phyloP scores from a whole-genome alignment of 2,888 invertebrate genomes.

The Anagyrus pseudococci region DNA sequence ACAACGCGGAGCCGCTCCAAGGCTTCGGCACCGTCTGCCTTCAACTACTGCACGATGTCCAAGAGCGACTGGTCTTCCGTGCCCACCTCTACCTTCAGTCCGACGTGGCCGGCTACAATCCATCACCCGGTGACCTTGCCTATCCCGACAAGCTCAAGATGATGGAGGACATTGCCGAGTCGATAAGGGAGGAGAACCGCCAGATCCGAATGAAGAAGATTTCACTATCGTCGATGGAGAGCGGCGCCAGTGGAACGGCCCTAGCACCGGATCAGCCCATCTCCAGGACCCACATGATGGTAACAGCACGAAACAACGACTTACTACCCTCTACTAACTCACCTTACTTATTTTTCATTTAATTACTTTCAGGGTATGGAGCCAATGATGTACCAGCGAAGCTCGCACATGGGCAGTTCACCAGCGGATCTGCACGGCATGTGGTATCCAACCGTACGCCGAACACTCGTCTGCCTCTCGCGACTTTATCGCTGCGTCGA shows the following conservation, averaged over 20 bases:
- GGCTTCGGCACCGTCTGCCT: slow-evolving; percentile 81
- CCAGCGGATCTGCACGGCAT: slow-evolving; percentile 98
- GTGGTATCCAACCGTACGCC: slow-evolving; percentile 98
- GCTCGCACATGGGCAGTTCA: slow-evolving; percentile 67
- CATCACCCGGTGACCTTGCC: slow-evolving; percentile 94
- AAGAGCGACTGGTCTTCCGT: slow-evolving; percentile 94
- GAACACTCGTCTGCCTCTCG: slow-evolving; percentile 93
- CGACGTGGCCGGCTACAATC: slow-evolving; percentile 87
- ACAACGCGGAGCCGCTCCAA: slow-evolving; percentile 75
- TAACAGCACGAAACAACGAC: background rate
- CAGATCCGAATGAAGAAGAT: slow-evolving; percentile 55
- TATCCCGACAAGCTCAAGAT: slow-evolving; percentile 97
- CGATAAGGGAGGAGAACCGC: slow-evolving; percentile 54
- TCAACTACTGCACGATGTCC: slow-evolving; percentile 91
- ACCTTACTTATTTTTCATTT: background rate
- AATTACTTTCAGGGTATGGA: background rate
- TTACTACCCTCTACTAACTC: background rate
- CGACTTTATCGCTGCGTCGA: slow-evolving; percentile 93
- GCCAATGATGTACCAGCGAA: slow-evolving; percentile 46
- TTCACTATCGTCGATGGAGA: slow-evolving; percentile 53
- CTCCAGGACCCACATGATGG: slow-evolving; percentile 49
- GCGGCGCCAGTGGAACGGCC: slow-evolving; percentile 40
- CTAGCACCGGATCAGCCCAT: no score
- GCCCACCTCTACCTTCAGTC: slow-evolving; percentile 92
- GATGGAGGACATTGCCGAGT: slow-evolving; percentile 81